Percentiles rank a stretch among this genome's conserved stretches.
Conservation (phyloP, 2,113 vertebrate genomes). For the Brevimyrus niger region DNA sequence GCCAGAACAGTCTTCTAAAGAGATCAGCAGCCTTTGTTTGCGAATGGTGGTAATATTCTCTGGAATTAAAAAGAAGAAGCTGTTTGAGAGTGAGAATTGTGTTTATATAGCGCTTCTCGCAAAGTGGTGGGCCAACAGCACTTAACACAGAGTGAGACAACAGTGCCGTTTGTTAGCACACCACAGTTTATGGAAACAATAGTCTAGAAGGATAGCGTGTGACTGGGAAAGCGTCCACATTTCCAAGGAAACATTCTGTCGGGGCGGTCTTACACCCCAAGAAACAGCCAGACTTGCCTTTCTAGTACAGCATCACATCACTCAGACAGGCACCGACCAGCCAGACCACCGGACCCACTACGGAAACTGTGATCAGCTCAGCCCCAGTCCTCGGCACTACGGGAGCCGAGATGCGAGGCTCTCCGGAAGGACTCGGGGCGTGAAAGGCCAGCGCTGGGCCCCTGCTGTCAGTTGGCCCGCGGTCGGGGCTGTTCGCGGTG, state of each 20-base stretch:
- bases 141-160: background rate
- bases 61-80: background rate
- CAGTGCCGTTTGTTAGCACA: background rate
- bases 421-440: slow-evolving; percentile 23
- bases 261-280: background rate
- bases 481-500: background rate
- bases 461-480: background rate
- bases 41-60: background rate
- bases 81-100: background rate
- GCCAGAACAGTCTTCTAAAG: background rate
- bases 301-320: background rate
- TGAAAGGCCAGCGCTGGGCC: slow-evolving; percentile 3
- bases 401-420: slow-evolving; percentile 22
- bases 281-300: background rate
- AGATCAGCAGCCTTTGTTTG: background rate
- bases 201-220: background rate
- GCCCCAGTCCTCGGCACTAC: background rate
- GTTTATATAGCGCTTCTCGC: background rate
- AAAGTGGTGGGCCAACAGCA: background rate
- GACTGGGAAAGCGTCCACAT: background rate
- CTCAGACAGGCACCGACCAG: background rate
- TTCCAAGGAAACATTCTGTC: background rate
- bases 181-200: background rate
- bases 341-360: background rate
- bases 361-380: background rate